A percentile compares a stretch with the other conserved stretches of the same genome.
phyloP scores from a whole-genome alignment of 2,113 vertebrate species.

The Sinocyclocheilus maitianheensis region DNA sequence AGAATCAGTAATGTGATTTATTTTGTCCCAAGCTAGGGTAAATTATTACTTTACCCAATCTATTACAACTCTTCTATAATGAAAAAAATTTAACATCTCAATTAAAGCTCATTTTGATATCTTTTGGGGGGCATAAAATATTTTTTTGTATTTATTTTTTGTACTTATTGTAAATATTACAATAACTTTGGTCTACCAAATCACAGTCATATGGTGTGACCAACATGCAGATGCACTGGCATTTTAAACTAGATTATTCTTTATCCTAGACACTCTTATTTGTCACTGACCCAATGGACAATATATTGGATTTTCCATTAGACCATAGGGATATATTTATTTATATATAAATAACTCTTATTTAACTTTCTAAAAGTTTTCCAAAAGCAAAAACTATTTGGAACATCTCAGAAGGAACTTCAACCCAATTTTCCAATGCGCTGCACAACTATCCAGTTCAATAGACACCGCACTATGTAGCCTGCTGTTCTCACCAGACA shows the following conservation, averaged over 20 bases:
- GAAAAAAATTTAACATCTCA: neutral
- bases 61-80: no score
- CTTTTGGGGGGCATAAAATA: neutral
- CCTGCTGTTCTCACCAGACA: conserved; percentile 11
- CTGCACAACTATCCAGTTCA: conserved; percentile 13
- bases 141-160: no score
- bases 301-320: neutral
- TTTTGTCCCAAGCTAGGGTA: no score
- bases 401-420: conserved; percentile 14
- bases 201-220: no score
- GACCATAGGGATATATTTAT: no score
- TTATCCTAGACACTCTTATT: neutral
- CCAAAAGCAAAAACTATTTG: neutral
- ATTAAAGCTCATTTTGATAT: neutral
- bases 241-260: neutral
- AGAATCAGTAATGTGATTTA: no score
- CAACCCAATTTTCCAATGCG: conserved; percentile 38
- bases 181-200: no score
- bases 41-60: no score
- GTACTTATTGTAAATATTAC: no score
- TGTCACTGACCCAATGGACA: neutral
- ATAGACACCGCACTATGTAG: neutral
- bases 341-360: neutral
- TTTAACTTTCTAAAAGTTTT: conserved; percentile 9
- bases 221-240: no score